Base-by-base conservation (phyloP, 1,140 invertebrate species). In the Drosophila ficusphila region DNA sequence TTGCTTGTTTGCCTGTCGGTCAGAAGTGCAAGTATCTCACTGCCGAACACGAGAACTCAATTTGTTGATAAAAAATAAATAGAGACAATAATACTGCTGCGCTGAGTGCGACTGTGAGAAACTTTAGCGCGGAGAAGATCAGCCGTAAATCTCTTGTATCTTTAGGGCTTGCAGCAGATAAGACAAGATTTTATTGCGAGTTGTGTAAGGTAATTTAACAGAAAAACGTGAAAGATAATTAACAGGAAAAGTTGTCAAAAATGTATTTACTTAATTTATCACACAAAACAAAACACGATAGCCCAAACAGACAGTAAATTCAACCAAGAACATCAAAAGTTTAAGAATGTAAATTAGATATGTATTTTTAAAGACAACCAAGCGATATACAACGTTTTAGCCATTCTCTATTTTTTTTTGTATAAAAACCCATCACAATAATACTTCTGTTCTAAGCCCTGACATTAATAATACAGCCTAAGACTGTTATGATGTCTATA, bases 31-130 rank as follows among this genome's bases (percentile, higher is more conserved):
- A 58, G 44, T 42, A 54, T 70, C 52, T 54, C 48, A 53, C 36
- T 47, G 23, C 51, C 74, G 41, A 67, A 85, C 79, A 85, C 18
- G 60, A 61, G 52, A 83, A 83, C 73, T 85, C 76, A 85, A 83
- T 83, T 83, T 83, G 64, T 62, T 75, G 56, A 79, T 83, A 65
- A 75, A 65, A 41, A 39, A 41, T 49, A 72, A 61, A 72, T 62
- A 61, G 27, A 51, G 21, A 34, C 42, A 33, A 34, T 34, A 34
- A 29, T 5, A 44, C 14, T 34, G 31, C 36, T 4, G 44, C 25
- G 16, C 12, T 16, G 29, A 31, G 23, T 29, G 56, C 11, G 16
- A 38, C 33, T 64, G 42, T 4, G 12, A 9, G 12, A 12, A 29
- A 69, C 31, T 33, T 51, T 21, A 51, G 38, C 44, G 14, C 14